Base-by-base conservation (phyloP, 2,797 vertebrate genomes). In the Pyrocephalus nanus region DNA sequence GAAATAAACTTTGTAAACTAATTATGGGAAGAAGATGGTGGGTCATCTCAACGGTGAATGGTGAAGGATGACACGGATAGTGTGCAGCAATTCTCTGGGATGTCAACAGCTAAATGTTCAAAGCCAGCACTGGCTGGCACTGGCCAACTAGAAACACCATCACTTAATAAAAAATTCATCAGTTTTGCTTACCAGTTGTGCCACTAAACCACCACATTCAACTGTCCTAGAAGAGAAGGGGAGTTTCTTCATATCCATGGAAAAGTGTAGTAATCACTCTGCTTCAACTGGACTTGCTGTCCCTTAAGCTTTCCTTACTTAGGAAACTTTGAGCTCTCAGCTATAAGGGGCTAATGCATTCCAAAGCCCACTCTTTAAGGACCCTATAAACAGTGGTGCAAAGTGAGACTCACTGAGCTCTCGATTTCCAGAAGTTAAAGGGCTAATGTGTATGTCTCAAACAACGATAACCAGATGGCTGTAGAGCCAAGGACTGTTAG, bases 1-100 rank as follows among this genome's bases (percentile, higher is more conserved):
- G 64, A 85, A 94, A 87, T 73, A 94, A 87, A 71, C 6, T 76
- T 67, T 70, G 70, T 57, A 85, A 95, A 81, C 15, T 73, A 67
- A 80, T 86, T 91, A 77, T 8, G 6, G 77, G 72, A 88, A 70
- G 72, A 85, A 82, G 30, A 79, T 53, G 19, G 21, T 75, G 77
- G 17, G 9, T 50, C 40, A 85, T 55, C 36, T 62, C 40, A 85
- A 38, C 18, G 82, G 64, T 22, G 53, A 64, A 60, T 53, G 36
- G 48, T 47, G 64, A 73, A 90, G 53, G 45, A 48, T 17, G 53
- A 36, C 30, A 57, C 16, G 38, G 40, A 60, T 22, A 58, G n/a
- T 5, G 38, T 76, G 51, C 54, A 76, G 51, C 36, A 87, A 69
- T 51, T 86, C 54, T 47, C 34, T 38, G 50, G 12, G 21, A 78